Percentiles rank a stretch among this genome's conserved stretches.
These are phyloP conservation scores for Papilio glaucus DNA, from an alignment of 1,140 invertebrate species.

Conservation along the genomic window DNA sequence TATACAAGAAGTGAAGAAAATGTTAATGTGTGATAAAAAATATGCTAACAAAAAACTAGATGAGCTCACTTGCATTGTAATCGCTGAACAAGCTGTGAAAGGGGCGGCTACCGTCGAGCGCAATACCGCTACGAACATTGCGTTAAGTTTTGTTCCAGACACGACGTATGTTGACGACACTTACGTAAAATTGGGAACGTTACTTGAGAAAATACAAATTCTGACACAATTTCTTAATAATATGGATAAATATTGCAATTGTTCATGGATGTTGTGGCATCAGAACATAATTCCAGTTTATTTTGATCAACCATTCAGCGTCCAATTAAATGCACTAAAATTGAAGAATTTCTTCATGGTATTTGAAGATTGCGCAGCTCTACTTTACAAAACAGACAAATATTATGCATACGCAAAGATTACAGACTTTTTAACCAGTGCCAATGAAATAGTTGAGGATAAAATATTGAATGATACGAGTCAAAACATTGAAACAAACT, in stretches of 20 bases:
- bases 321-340: slow-evolving; percentile 85
- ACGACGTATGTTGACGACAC: slow-evolving; percentile 83
- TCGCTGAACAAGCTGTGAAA: slow-evolving; percentile 89
- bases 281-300: slow-evolving; percentile 90
- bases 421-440: slow-evolving; percentile 64
- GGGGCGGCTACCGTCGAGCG: slow-evolving; percentile 88
- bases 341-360: slow-evolving; percentile 88
- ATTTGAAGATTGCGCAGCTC: slow-evolving; percentile 84
- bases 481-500: slow-evolving; percentile 94
- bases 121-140: slow-evolving; percentile 86
- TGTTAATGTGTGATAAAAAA: slow-evolving; percentile 78
- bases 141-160: slow-evolving; percentile 87
- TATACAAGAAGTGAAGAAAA: slow-evolving; percentile 83
- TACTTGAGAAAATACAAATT: slow-evolving; percentile 86
- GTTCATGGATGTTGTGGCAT: slow-evolving; percentile 93
- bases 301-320: slow-evolving; percentile 88
- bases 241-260: slow-evolving; percentile 87
- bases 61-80: slow-evolving; percentile 88
- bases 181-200: slow-evolving; percentile 79
- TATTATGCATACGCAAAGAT: slow-evolving; percentile 55
- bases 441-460: slow-evolving; percentile 70
- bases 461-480: slow-evolving; percentile 90
- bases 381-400: slow-evolving; percentile 67
- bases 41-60: slow-evolving; percentile 78
- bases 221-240: slow-evolving; percentile 85